Evolutionary conservation across 1,140 invertebrate genomes (phyloP).

Genomic region (Leptonema lineaticorne): DNA sequence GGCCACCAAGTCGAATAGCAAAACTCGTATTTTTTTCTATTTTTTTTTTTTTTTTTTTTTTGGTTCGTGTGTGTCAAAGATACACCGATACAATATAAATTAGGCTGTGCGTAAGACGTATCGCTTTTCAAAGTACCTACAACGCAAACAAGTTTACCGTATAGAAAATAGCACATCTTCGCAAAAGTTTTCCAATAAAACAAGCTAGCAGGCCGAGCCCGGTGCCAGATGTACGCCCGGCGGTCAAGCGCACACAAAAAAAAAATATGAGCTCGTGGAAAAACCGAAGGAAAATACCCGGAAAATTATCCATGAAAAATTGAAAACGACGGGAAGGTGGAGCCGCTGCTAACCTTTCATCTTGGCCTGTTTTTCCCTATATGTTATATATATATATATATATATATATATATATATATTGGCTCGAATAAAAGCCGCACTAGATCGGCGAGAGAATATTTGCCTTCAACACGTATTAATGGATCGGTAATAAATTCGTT

Average conservation of each 20-base stretch:
- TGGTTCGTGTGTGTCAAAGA: slow-evolving; percentile 35
- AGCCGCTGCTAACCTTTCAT: slow-evolving; percentile 12
- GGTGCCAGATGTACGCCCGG: slow-evolving; percentile 40
- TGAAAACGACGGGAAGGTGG: slow-evolving; percentile 29
- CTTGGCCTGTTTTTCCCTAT: slow-evolving; percentile 12
- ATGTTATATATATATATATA: no score
- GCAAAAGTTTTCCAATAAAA: slow-evolving; percentile 42
- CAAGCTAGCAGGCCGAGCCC: slow-evolving; percentile 24
- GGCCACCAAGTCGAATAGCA: slow-evolving; percentile 19
- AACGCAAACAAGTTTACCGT: slow-evolving; percentile 35
- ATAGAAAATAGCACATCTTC: slow-evolving; percentile 37
- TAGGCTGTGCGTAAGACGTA: slow-evolving; percentile 38
- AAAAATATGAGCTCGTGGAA: slow-evolving; percentile 22
- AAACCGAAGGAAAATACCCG: slow-evolving; percentile 32
- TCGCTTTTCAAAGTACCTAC: slow-evolving; percentile 36
- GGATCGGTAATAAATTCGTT: slow-evolving; percentile 10
- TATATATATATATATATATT: no score
- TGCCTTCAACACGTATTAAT: slow-evolving; percentile 10
- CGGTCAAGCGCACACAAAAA: slow-evolving; percentile 7
- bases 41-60: slow-evolving; percentile 13
- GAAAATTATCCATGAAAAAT: slow-evolving; percentile 43
- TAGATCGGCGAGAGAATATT: slow-evolving; percentile 1
- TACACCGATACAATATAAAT: slow-evolving; percentile 43
- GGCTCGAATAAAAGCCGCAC: neutral
- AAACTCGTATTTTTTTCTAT: slow-evolving; percentile 32